Base-by-base conservation (phyloP, 1,140 invertebrate species). In the Drosophila subobscura region DNA sequence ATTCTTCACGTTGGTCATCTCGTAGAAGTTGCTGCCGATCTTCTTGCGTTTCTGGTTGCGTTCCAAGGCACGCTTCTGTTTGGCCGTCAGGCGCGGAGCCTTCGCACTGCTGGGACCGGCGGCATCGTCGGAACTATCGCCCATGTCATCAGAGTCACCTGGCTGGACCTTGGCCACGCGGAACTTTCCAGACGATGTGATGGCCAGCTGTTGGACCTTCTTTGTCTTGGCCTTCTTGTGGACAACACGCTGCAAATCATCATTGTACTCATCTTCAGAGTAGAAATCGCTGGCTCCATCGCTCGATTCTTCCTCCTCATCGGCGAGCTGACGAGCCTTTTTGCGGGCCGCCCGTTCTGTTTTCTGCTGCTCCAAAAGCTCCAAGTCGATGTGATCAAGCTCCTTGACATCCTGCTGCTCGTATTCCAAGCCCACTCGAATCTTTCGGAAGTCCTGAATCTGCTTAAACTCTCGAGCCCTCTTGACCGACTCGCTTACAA, bases 1-100 rank as follows among this genome's bases (percentile, higher is more conserved):
- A 58, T 98, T 99, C 91, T 99, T 99, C 25, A 99, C 97, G 94
- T 99, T 98, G 3, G 95, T 94, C 25, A 96, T 94, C 93, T 97
- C 95, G 92, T 99, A 99, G 90, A 98, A 99, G 92, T 98, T 97
- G 86, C 95, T 96, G 64, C 97, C 98, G 71, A 97, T 95, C 86
- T 98, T 98, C 91, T 96, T 98, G 3, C 95, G 93, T 89, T 95
- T 97, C 67, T 94, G 93, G 16, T 94, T 93, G 56, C 97, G 93
- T 73, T 97, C 96, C 12, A 95, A 60, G 5, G 95, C 95, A 79
- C 97, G 93, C 73, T 94, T 94, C 81, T 97, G 93, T 92, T 96
- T 97, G 56, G 96, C 96, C 8, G 95, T 97, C 42, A 96, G 81
- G 76, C 94, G 95, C 33, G 79, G 88, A 23, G 67, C 65, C 41